phyloP scores from a whole-genome alignment of 2,113 vertebrate genomes.

The Corythoichthys intestinalis region DNA sequence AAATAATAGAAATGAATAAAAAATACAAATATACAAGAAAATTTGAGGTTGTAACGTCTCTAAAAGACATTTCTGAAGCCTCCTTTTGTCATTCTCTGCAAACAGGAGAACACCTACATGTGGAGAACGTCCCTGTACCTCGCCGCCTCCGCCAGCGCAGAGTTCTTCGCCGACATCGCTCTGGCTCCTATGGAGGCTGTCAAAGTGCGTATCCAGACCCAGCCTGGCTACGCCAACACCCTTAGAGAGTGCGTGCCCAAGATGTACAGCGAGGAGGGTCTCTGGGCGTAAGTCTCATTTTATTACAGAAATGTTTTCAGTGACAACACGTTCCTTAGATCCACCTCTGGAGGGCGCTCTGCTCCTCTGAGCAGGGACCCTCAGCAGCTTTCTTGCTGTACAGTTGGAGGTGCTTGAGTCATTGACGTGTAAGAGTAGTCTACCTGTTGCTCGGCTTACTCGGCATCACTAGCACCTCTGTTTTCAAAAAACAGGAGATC shows the following conservation, averaged over 20 bases:
- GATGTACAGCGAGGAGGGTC: conserved; percentile 92
- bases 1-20: too few species aligned
- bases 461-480: conserved; percentile 42
- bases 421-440: conserved; percentile 92
- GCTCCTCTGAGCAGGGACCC: conserved; percentile 63
- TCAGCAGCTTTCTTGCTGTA: conserved; percentile 90
- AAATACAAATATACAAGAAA: too few species aligned
- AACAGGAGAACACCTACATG: conserved; percentile 90
- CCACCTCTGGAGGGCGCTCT: conserved; percentile 86
- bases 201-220: conserved; percentile 97
- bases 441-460: conserved; percentile 79
- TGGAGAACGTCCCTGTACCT: conserved; percentile 97
- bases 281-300: conserved; percentile 86
- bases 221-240: conserved; percentile 95
- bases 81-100: not conserved
- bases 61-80: too few species aligned
- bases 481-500: conserved; percentile 13
- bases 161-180: conserved; percentile 98
- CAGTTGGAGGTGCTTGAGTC: conserved; percentile 94
- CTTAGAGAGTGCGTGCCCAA: conserved; percentile 89
- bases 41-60: too few species aligned
- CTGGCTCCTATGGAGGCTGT: conserved; percentile 98
- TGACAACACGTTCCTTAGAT: conserved; percentile 85
- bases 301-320: not conserved
- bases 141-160: conserved; percentile 96